Conservation (phyloP, 37 sponge, comb jelly and placozoan species). For the Ianthella basta region DNA sequence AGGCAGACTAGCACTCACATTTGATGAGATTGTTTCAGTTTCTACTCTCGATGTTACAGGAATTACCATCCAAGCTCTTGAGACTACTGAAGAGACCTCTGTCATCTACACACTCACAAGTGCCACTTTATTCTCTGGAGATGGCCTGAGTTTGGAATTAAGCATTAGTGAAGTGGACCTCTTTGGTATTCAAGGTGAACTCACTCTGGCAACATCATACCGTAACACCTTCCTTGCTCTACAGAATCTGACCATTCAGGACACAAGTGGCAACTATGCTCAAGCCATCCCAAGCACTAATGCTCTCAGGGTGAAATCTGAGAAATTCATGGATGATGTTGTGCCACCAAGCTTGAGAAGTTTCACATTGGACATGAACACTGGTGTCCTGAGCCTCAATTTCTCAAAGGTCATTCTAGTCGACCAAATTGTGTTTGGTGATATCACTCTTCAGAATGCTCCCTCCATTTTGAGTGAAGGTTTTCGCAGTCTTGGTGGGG, state of each 20-base stretch:
- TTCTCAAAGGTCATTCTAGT: constrained; percentile 75
- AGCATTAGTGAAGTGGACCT: constrained; percentile 49
- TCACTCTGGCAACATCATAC: constrained; percentile 49
- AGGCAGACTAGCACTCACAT: constrained; percentile 55
- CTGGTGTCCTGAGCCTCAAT: constrained; percentile 66
- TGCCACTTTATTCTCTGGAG: constrained; percentile 23
- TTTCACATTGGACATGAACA: constrained; percentile 78
- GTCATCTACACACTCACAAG: constrained; percentile 58
- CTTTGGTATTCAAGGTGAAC: constrained; percentile 55
- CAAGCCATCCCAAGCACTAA: constrained; percentile 21
- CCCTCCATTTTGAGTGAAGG: constrained; percentile 1
- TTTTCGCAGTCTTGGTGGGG: constrained; percentile 55
- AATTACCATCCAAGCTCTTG: constrained; percentile 59
- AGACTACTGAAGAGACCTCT: constrained; percentile 14
- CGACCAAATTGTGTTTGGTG: constrained; percentile 38
- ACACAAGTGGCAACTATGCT: constrained; percentile 58
- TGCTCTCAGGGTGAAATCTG: constrained; percentile 37
- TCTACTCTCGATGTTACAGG: constrained; percentile 34
- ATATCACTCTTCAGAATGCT: constrained; percentile 66
- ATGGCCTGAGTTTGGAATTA: constrained; percentile 51
- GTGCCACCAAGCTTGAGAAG: constrained; percentile 45
- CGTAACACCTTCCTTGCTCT: constrained; percentile 59
- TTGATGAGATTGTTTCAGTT: constrained; percentile 67
- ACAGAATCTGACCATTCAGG: constrained; percentile 43
- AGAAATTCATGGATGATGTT: constrained; percentile 57